A percentile compares a stretch with the other conserved stretches of the same genome.
Conservation (phyloP, 2,797 vertebrate genomes). For the Jordanella pulchra region DNA sequence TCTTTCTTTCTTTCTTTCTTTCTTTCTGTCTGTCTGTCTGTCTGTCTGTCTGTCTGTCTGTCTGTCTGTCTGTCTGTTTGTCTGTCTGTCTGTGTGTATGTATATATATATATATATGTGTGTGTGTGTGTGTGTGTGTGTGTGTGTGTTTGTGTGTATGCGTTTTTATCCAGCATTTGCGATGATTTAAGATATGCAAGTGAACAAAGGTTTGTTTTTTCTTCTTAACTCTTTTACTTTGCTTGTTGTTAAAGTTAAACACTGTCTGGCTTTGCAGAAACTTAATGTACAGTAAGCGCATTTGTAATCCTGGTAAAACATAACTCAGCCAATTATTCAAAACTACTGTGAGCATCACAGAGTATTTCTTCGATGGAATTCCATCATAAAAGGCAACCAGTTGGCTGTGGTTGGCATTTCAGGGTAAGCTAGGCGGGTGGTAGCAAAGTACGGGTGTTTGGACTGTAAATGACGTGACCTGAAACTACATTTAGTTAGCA, state of each 20-base stretch:
- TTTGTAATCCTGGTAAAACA: conserved; percentile 80
- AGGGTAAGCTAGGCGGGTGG: conserved; percentile 57
- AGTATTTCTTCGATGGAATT: conserved; percentile 54
- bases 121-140: too few species aligned
- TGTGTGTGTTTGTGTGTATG: too few species aligned
- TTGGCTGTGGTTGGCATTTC: conserved; percentile 68
- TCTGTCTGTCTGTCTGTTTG: too few species aligned
- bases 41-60: too few species aligned
- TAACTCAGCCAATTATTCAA: conserved; percentile 62
- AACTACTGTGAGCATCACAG: conserved; percentile 63
- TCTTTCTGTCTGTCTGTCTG: too few species aligned
- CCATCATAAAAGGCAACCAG: conserved; percentile 62
- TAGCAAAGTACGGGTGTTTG: conserved; percentile 57
- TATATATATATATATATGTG: too few species aligned
- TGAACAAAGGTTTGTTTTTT: conserved; percentile 17
- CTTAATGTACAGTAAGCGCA: conserved; percentile 69
- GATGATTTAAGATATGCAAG: too few species aligned
- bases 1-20: too few species aligned
- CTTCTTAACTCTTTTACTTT: conserved; percentile 23
- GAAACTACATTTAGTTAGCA: conserved; percentile 63
- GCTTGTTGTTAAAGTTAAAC: conserved; percentile 45
- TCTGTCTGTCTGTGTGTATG: too few species aligned
- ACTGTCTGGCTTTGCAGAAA: conserved; percentile 56
- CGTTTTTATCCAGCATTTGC: too few species aligned
- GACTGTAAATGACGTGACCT: conserved; percentile 69